Base-by-base conservation (phyloP, 2,113 vertebrate genomes). In the Megaleporinus macrocephalus region DNA sequence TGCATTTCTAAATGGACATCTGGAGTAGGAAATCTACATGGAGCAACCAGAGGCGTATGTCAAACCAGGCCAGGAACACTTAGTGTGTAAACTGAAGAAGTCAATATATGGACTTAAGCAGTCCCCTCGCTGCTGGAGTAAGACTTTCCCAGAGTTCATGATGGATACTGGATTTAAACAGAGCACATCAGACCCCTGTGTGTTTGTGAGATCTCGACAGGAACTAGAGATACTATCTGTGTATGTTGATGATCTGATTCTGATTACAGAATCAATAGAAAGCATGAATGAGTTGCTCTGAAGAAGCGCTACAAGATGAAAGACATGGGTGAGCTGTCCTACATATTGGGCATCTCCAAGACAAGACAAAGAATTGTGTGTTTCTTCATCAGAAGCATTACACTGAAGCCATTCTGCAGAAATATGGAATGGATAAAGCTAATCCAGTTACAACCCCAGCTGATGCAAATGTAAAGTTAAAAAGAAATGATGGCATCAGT, bases 241-340 rank as follows among this genome's bases (percentile, higher is more conserved):
- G 7, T 82, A 76, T 75, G 51, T 76, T 68, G 72, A 77, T 66
- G 59, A 68, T 81, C 72, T 81, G 41, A 75, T 81, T 22, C 30
- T 75, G 62, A 68, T 75, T 26, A 76, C 18, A 13, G 72, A 57
- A 26, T 55, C 63, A n/a, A 70, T n/a, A 6, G 73, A 82, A 26
- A 76, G 65, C 53, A 82, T 76, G 63, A 7, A 29, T 22, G 6
- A n/a, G n/a, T n/a, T n/a, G n/a, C n/a, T n/a, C n/a, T n/a, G n/a
- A n/a, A n/a, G n/a, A 82, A 82, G 14, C 10, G 14, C 7, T 70
- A 61, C 73, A 76, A 81, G 33, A 82, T 82, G 65, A 82, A 82
- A 29, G 80, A 76, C 30, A 59, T 76, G 72, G 62, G 49, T 16
- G 73, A 82, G 7, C 20, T 76, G 33, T 76, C 33, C 53, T 69